Conservation (phyloP, 2,113 vertebrate genomes). For the Lucifuga dentata region DNA sequence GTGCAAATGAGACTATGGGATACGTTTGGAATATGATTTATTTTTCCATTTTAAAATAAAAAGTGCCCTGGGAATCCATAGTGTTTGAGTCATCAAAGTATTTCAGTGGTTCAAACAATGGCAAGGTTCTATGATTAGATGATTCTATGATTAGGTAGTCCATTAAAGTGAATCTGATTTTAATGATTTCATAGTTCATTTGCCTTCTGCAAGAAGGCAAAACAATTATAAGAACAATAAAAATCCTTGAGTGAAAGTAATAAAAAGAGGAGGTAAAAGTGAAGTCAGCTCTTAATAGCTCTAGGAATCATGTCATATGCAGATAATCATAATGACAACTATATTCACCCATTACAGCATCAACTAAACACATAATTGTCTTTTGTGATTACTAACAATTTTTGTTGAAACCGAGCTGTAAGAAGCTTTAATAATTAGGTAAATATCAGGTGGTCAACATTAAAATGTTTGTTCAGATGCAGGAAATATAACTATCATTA, state of each 20-base stretch:
- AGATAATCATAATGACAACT: conserved; percentile 20
- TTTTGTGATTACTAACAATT: too few relatives aligned
- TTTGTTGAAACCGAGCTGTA: too few relatives aligned
- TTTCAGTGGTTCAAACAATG: conserved; percentile 25
- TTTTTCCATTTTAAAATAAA: neutral
- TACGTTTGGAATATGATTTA: neutral
- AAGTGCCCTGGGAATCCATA: neutral
- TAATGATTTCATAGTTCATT: conserved; percentile 56
- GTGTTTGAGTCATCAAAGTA: conserved; percentile 23
- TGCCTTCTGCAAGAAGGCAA: conserved; percentile 28
- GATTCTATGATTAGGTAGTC: conserved; percentile 42
- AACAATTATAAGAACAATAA: conserved; percentile 49
- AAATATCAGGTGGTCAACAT: too few relatives aligned
- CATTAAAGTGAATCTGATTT: conserved; percentile 39
- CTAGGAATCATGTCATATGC: conserved; percentile 7
- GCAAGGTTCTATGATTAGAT: conserved; percentile 17
- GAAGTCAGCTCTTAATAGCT: conserved; percentile 34
- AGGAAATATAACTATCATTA: too few relatives aligned
- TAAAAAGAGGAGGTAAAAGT: conserved; percentile 45
- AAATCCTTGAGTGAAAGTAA: conserved; percentile 31
- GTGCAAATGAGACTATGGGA: neutral
- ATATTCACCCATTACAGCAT: too few relatives aligned
- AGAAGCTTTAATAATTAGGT: too few relatives aligned
- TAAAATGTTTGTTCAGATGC: too few relatives aligned
- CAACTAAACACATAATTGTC: too few relatives aligned